phyloP scores from a whole-genome alignment of 1,140 invertebrate species.

The Bombus terrestris region DNA sequence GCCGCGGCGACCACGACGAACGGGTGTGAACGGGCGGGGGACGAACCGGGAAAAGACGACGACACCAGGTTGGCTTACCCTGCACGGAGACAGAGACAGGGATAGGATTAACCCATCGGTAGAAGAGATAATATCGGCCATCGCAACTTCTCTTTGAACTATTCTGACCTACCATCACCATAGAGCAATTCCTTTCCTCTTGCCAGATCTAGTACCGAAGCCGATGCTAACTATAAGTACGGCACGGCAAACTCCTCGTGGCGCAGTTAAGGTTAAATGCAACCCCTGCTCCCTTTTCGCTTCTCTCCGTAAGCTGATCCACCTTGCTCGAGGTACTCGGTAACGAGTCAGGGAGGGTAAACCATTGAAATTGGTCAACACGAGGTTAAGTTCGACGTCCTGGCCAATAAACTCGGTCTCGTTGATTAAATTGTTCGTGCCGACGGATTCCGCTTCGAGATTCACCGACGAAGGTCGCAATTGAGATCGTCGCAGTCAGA shows the following conservation, averaged over 20 bases:
- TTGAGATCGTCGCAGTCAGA: constrained; percentile 40
- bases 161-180: constrained; percentile 19
- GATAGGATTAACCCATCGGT: constrained; percentile 40
- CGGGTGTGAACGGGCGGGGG: constrained; percentile 44
- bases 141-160: constrained; percentile 55
- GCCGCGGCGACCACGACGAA: constrained; percentile 31
- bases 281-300: constrained; percentile 7
- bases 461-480: constrained; percentile 49
- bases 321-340: constrained; percentile 40
- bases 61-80: background rate
- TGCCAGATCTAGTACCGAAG: background rate
- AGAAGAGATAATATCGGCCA: constrained; percentile 59
- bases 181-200: constrained; percentile 15
- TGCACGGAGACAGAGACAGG: background rate
- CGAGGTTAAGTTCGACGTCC: constrained; percentile 64
- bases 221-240: constrained; percentile 40
- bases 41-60: background rate
- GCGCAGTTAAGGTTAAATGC: constrained; percentile 58
- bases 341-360: constrained; percentile 62
- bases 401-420: constrained; percentile 56
- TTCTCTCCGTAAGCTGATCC: constrained; percentile 25
- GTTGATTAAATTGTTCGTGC: constrained; percentile 66
- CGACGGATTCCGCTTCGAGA: constrained; percentile 33
- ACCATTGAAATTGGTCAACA: constrained; percentile 70
- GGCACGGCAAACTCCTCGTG: constrained; percentile 57